Evolutionary conservation across 2,113 vertebrate species (phyloP), one percentile per base, ranked within the genome.

Genomic region (Zonotrichia leucophrys): DNA sequence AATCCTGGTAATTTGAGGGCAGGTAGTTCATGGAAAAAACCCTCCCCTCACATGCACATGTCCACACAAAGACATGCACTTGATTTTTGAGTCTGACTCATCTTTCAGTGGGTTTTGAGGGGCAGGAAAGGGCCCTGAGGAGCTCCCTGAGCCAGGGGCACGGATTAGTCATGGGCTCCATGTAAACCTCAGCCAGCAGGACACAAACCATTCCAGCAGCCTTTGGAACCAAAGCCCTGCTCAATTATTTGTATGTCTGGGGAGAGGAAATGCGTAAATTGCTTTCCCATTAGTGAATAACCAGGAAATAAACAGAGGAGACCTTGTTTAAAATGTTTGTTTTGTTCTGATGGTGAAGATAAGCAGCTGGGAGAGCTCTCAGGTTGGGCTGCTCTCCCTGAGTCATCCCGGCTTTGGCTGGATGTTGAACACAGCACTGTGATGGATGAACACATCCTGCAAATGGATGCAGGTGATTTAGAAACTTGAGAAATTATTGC

Each of bases 281-380:
- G 83, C 72, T 94, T 83, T 95, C 72, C 90, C 68, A 72, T 91
- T 83, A 70, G 73, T 31, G 60, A 90, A 83, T 78, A 86, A 75
- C 11, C 72, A 83, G 92, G 95, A 92, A 94, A 92, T 75, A 83
- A 96, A 86, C 90, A 93, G 76, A 66, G 42, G 70, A 83, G 82
- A 44, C 41, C 72, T 88, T 74, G 63, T 89, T 87, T 73, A 15
- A 58, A 79, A 30, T 53, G 68, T 23, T 82, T 94, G 87, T 79
- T 92, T 90, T 91, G 87, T 93, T 89, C 66, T 0, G n/a, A 39
- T 95, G 77, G 12, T 82, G 89, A 4, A 89, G 94, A 92, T 95
- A 95, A 95, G 89, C 91, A 92, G 92, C 94, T 92, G 83, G 44
- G 74, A 81, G 81, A 81, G 62, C 92, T 92, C 91, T 87, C 63